Base-by-base conservation (phyloP, 2,888 invertebrate species). In the Ernsta delagoae region DNA sequence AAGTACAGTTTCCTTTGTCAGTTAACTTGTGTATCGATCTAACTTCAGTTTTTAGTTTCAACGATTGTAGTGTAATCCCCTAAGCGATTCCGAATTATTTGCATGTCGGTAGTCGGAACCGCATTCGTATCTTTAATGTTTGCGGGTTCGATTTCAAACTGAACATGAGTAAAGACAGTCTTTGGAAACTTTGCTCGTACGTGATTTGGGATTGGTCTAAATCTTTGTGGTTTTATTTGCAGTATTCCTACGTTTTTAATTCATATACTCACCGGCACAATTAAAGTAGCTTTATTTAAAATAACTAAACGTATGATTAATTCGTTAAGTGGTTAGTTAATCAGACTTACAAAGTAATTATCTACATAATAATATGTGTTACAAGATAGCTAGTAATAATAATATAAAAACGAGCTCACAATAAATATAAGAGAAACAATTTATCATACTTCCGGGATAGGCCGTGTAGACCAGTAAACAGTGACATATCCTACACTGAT, bases 71-170 rank as follows among this genome's bases (percentile, higher is more conserved):
- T 59, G 34, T 45, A 48, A 61, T 61, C 61, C 57, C 48, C 48
- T 45, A 57, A 65, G 64, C 63, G 63, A 54, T 63, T 57, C 34
- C 45, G 64, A 64, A 64, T 65, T 65, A 45, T 65, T 65, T 59
- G 57, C 64, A 57, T 64, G 56, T 64, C 59, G 54, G 56, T 56
- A 31, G 31, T 31, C 31, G 31, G 31, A 31, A 16, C 64, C 57
- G 36, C 11, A 54, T 63, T 36, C 54, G 54, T 65, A 48, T 48
- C 45, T 65, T 65, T 48, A 65, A 45, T 48, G 65, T 65, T 65
- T 64, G 64, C 45, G 56, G 43, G 43, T 45, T 45, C 24, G 31
- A 56, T 48, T 50, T 65, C 45, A 8, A 59, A 59, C 31, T 34
- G 45, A 59, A 59, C 57, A 57, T 45, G 41, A 34, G 56, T 43